phyloP scores from a whole-genome alignment of 2,797 vertebrate genomes.

The Toxotes lorentzi region DNA sequence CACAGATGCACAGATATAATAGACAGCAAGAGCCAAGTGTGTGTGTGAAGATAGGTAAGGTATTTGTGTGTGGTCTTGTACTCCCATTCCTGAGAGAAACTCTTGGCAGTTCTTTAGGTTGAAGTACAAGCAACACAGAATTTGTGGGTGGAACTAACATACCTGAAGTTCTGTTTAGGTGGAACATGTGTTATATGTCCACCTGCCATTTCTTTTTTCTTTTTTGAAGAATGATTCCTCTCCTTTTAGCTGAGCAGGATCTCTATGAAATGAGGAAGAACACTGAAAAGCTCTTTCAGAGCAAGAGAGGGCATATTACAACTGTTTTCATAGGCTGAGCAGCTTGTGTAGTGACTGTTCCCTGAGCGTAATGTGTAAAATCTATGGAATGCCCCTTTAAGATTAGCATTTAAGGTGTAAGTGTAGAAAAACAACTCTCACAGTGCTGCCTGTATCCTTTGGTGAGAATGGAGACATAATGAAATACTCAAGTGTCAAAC shows the following conservation, averaged over 20 bases:
- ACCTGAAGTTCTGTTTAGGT: neutral
- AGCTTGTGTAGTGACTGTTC: too few species aligned
- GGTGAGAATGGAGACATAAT: too few species aligned
- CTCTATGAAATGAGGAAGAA: neutral
- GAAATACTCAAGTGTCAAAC: neutral
- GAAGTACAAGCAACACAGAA: neutral
- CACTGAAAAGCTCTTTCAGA: too few species aligned
- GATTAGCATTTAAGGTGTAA: neutral
- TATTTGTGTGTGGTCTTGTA: slow-evolving; percentile 3
- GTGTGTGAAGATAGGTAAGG: neutral
- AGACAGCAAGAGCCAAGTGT: neutral
- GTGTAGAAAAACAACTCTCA: neutral
- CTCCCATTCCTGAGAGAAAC: slow-evolving; percentile 8
- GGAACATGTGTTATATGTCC: neutral
- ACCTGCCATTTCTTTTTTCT: neutral
- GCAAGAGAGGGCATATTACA: too few species aligned
- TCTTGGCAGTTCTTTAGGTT: neutral
- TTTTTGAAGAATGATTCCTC: too few species aligned
- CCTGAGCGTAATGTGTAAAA: neutral
- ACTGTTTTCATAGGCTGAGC: too few species aligned
- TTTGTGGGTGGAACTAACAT: neutral
- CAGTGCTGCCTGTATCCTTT: too few species aligned
- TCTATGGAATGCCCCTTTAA: too few species aligned
- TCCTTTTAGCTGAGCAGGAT: neutral
- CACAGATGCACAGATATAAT: neutral